Evolutionary conservation across 1,140 invertebrate species (phyloP).

Genomic region (Papilio glaucus): DNA sequence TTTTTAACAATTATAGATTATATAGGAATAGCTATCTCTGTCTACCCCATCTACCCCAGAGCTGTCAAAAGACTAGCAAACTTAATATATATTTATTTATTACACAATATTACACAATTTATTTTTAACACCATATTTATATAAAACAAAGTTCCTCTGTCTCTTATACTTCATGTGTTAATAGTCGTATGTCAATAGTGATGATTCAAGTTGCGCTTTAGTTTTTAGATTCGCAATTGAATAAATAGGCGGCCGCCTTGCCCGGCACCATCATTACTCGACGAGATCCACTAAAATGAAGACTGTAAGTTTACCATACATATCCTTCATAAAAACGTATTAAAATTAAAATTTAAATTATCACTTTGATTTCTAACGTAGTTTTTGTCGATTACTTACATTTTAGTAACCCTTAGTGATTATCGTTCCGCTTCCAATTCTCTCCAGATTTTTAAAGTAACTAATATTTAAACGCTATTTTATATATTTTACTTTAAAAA

Average conservation of each 20-base stretch:
- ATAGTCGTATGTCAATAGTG: background rate
- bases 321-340: background rate
- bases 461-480: too few relatives aligned
- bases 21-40: too few relatives aligned
- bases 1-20: too few relatives aligned
- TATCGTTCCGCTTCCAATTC: background rate
- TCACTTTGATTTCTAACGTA: background rate
- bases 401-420: too few relatives aligned
- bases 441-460: too few relatives aligned
- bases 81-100: background rate
- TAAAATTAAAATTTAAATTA: background rate
- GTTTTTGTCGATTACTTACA: too few relatives aligned
- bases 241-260: background rate
- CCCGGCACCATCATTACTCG: constrained; percentile 18
- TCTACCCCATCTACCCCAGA: too few relatives aligned
- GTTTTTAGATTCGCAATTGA: background rate
- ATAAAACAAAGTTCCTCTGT: constrained; percentile 11
- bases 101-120: constrained; percentile 5
- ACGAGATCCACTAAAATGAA: constrained; percentile 38
- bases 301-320: constrained; percentile 25
- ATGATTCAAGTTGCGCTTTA: constrained; percentile 9
- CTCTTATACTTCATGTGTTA: constrained; percentile 1
- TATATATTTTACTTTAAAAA: too few relatives aligned
- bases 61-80: too few relatives aligned
- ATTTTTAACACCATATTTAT: background rate